Evolutionary conservation across 2,888 invertebrate species (phyloP).

Genomic region (Mamestra brassicae): DNA sequence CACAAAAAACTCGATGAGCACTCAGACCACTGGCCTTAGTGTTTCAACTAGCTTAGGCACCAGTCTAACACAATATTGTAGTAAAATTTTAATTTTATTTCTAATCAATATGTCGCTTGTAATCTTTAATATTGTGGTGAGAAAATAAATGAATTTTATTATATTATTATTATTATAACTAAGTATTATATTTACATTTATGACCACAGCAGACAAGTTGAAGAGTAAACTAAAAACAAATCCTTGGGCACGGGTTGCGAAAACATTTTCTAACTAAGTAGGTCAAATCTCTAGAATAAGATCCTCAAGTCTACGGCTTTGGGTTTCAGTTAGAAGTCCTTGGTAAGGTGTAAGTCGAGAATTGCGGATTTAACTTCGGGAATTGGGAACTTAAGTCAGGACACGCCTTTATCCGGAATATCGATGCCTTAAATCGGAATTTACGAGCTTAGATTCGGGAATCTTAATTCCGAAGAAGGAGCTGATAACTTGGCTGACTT

Average conservation of each 20-base stretch:
- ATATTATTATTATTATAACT: no score
- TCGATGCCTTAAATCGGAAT: constrained; percentile 39
- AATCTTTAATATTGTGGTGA: no score
- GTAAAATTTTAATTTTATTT: no score
- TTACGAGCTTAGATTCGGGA: constrained; percentile 34
- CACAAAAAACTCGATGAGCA: no score
- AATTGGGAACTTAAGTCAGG: constrained; percentile 39
- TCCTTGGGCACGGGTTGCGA: not conserved
- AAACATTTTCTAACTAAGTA: constrained; percentile 8
- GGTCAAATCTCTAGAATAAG: constrained; percentile 21
- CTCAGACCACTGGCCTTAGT: no score
- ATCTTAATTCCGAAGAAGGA: constrained; percentile 26
- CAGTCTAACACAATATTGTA: no score
- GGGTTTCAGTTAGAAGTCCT: constrained; percentile 34
- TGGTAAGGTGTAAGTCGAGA: constrained; percentile 33
- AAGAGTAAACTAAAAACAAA: not conserved
- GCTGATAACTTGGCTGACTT: constrained; percentile 19
- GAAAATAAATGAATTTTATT: no score
- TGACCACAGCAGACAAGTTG: not conserved
- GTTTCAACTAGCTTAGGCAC: no score
- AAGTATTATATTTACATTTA: no score
- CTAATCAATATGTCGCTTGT: no score
- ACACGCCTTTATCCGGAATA: constrained; percentile 50
- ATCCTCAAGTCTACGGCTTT: constrained; percentile 17
- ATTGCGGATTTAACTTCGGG: constrained; percentile 37